Evolutionary conservation across 2,113 vertebrate genomes (phyloP).

Genomic region (Zeus faber): DNA sequence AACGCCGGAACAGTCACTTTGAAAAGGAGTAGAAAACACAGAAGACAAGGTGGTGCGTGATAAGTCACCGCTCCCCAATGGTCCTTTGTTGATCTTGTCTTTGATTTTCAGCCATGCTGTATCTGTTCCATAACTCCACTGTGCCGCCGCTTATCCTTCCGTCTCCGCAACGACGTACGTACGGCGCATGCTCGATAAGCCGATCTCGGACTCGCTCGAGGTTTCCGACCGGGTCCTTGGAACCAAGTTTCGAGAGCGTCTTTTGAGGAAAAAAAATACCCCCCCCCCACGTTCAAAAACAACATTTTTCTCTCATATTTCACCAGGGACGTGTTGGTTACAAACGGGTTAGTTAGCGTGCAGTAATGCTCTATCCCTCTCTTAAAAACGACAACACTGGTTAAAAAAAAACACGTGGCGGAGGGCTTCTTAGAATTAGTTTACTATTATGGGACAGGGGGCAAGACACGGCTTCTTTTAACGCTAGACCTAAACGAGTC

Average conservation of each 20-base stretch:
- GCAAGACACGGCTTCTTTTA: constrained; percentile 25
- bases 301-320: constrained; percentile 22
- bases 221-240: neutral
- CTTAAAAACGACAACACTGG: constrained; percentile 24
- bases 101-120: constrained; percentile 13
- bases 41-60: too few relatives aligned
- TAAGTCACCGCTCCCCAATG: too few relatives aligned
- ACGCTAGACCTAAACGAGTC: constrained; percentile 36
- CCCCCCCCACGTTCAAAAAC: constrained; percentile 19
- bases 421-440: constrained; percentile 23
- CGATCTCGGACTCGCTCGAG: constrained; percentile 3
- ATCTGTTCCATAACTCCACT: constrained; percentile 26
- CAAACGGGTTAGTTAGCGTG: constrained; percentile 41
- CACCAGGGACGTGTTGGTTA: constrained; percentile 32
- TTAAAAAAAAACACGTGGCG: constrained; percentile 28
- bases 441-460: constrained; percentile 46
- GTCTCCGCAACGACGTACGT: too few relatives aligned
- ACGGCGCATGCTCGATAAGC: constrained; percentile 9
- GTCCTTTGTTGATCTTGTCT: constrained; percentile 15
- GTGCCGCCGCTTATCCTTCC: too few relatives aligned
- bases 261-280: too few relatives aligned
- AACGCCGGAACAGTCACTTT: constrained; percentile 29
- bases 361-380: constrained; percentile 26
- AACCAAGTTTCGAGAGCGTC: too few relatives aligned
- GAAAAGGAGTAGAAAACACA: too few relatives aligned